Evolutionary conservation across 1,140 invertebrate species (phyloP), one percentile per base, ranked within the genome.

Genomic region (Anastrepha ludens): DNA sequence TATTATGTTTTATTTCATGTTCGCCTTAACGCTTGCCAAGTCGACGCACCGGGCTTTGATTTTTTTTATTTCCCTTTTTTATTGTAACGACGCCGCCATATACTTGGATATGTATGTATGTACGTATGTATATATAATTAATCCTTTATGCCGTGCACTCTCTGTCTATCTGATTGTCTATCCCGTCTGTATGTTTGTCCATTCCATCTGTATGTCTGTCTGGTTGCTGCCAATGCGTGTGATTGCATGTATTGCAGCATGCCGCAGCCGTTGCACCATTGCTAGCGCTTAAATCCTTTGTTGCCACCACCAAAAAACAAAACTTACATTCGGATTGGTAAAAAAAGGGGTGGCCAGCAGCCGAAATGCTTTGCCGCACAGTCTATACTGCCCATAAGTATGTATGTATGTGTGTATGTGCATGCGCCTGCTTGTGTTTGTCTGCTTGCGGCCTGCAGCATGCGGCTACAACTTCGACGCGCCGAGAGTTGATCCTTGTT

Each of bases 381-480:
- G 15, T 62, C 15, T 17, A 17, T 17, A 9, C 13, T 62, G 60
- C n/a, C n/a, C 15, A n/a, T 1, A 4, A 15, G 60, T 17, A 6
- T 29, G 64, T 67, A 67, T 67, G 64, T 67, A 17, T 81, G n/a
- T 81, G 17, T 50, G 17, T 20, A 29, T 29, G 74, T 29, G n/a
- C 6, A 17, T 29, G 74, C 50, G 47, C 17, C 55, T 81, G 44
- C 55, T 81, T 81, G 17, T 78, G 13, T 81, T 81, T 58, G 47
- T 81, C 74, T 58, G 74, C 47, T 81, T 81, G 74, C 74, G 74
- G 74, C 74, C 50, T 81, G 74, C 47, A 11, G 74, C 47, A 81
- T 81, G 74, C 74, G 67, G 67, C 67, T 74, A 41, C 41, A 44
- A 44, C 13, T 47, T 7, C 70, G 47, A 81, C n/a, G 47, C 47